phyloP scores from a whole-genome alignment of 2,113 vertebrate species.

The Cromileptes altivelis region DNA sequence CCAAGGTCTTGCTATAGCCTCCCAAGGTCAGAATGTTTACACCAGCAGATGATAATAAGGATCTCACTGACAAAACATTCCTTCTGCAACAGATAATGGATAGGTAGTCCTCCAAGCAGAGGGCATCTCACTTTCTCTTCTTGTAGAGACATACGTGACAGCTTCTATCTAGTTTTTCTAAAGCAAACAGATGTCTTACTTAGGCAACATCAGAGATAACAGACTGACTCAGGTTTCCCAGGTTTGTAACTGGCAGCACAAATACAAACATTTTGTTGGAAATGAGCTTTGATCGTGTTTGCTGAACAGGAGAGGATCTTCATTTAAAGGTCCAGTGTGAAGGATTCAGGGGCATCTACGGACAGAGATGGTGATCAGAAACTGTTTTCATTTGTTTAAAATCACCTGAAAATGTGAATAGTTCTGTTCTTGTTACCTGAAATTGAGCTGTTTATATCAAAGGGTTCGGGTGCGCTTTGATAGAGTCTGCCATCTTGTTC shows the following conservation, averaged over 20 bases:
- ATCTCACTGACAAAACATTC: conserved; percentile 36
- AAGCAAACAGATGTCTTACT: conserved; percentile 5
- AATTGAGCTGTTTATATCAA: too few relatives aligned
- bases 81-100: conserved; percentile 34
- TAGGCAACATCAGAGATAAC: neutral
- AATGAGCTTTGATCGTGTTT: neutral
- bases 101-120: conserved; percentile 1
- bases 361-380: too few relatives aligned
- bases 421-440: too few relatives aligned
- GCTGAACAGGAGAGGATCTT: neutral
- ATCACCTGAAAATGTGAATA: too few relatives aligned
- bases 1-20: conserved; percentile 40
- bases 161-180: neutral
- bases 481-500: too few relatives aligned
- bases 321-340: too few relatives aligned
- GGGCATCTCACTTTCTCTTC: conserved; percentile 3
- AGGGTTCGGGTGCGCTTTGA: too few relatives aligned
- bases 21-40: conserved; percentile 48
- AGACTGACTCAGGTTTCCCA: neutral
- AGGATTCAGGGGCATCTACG: too few relatives aligned
- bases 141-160: conserved; percentile 4
- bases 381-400: too few relatives aligned
- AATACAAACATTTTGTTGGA: neutral
- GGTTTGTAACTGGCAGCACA: neutral
- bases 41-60: conserved; percentile 50